Percentiles rank a stretch among this genome's conserved stretches.
phyloP scores from a whole-genome alignment of 2,113 vertebrate genomes.

The Atrichornis clamosus region DNA sequence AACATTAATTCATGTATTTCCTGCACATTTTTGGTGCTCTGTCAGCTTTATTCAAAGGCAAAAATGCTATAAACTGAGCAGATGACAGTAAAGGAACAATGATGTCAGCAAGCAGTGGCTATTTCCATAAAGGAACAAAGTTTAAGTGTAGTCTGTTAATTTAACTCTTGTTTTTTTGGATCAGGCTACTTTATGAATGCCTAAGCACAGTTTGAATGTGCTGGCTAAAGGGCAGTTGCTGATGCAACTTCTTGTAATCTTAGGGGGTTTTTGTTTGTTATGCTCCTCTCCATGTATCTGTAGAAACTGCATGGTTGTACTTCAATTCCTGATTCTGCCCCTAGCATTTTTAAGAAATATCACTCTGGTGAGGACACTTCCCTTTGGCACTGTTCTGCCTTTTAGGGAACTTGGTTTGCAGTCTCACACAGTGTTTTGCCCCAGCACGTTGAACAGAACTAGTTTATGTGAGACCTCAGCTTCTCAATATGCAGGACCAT shows the following conservation, averaged over 20 bases:
- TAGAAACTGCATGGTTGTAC: background rate
- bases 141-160: background rate
- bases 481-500: accelerated
- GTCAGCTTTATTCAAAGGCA: background rate
- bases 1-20: accelerated
- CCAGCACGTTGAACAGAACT: background rate
- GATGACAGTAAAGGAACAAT: background rate
- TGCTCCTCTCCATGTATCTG: accelerated
- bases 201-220: background rate
- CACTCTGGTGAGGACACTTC: background rate
- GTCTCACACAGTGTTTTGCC: background rate
- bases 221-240: background rate
- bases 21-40: accelerated
- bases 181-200: background rate
- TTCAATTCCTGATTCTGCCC: background rate
- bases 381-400: accelerated
- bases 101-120: background rate
- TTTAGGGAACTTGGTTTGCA: background rate
- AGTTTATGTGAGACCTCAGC: background rate
- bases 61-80: background rate
- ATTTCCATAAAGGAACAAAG: background rate
- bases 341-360: background rate
- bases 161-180: background rate
- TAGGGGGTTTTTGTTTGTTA: background rate
- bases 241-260: background rate